phyloP scores from a whole-genome alignment of 1,140 invertebrate species.

The Tachypleus tridentatus region DNA sequence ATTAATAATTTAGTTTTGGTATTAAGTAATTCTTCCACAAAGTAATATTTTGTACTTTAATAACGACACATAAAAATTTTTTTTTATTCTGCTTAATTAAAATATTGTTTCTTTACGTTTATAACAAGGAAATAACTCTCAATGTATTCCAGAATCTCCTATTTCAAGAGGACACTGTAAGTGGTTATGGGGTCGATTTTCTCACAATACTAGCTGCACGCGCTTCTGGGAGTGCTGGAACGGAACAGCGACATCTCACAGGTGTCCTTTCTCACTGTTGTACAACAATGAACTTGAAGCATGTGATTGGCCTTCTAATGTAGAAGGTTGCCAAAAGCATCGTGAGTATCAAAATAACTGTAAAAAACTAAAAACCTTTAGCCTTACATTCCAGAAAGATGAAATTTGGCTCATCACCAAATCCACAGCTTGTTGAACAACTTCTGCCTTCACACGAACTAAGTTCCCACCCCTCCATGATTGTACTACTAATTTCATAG shows the following conservation, averaged over 20 bases:
- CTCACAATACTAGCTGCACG: conserved; percentile 82
- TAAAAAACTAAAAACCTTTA: neutral
- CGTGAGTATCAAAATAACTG: conserved; percentile 49
- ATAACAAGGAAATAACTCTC: too few relatives aligned
- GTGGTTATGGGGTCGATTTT: conserved; percentile 85
- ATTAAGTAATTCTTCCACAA: too few relatives aligned
- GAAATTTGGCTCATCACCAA: too few relatives aligned
- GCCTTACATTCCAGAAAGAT: too few relatives aligned
- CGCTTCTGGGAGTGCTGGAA: conserved; percentile 92
- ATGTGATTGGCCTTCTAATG: conserved; percentile 87
- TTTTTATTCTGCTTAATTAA: too few relatives aligned
- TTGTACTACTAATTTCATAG: too few relatives aligned
- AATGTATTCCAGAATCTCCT: conserved; percentile 50
- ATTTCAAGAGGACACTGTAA: conserved; percentile 75
- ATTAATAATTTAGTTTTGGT: too few relatives aligned
- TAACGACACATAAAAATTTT: too few relatives aligned
- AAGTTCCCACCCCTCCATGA: too few relatives aligned
- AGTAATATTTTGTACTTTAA: too few relatives aligned
- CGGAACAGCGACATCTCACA: conserved; percentile 77
- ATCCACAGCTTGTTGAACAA: too few relatives aligned
- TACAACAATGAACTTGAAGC: conserved; percentile 82
- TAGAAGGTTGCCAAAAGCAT: conserved; percentile 83
- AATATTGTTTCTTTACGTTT: too few relatives aligned
- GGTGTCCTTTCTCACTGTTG: conserved; percentile 80
- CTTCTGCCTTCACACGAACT: neutral